A percentile compares a stretch with the other conserved stretches of the same genome.
These are phyloP conservation scores for Corythornis vintsioides DNA, from an alignment of 2,113 vertebrate genomes.

Conservation along the genomic window DNA sequence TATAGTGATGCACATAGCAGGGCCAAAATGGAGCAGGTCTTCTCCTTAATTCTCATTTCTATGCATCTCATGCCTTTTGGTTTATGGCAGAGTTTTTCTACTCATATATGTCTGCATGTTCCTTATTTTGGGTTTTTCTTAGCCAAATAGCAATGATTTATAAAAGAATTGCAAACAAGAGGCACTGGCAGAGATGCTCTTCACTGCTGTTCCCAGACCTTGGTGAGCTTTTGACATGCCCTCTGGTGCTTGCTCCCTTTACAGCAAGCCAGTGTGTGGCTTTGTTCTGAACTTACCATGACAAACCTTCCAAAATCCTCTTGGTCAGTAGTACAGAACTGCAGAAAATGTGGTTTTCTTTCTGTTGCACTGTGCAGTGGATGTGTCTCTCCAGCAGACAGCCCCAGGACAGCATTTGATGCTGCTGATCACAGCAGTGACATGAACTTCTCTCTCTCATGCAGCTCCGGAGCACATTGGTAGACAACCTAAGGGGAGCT, in stretches of 20 bases:
- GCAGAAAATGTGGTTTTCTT: too few species aligned
- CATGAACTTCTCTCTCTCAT: neutral
- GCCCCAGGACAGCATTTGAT: neutral
- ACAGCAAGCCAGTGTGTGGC: neutral
- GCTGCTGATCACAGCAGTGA: neutral
- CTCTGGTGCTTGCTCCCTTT: neutral
- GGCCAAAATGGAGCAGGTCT: neutral
- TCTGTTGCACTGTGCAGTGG: neutral
- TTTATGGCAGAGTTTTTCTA: neutral
- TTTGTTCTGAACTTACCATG: neutral
- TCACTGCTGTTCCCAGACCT: neutral
- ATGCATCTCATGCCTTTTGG: neutral
- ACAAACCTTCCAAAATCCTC: neutral
- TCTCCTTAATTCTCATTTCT: neutral
- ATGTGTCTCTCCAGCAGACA: neutral
- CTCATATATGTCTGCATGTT: neutral
- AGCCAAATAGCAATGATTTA: neutral
- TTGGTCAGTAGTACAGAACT: too few species aligned
- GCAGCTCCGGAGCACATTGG: neutral
- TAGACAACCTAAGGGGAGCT: neutral
- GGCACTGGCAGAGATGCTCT: neutral
- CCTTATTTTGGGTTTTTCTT: neutral
- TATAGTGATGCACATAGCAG: fast-evolving
- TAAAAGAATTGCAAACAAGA: neutral
- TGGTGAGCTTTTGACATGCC: neutral